Percentiles rank a stretch among this genome's conserved stretches.
phyloP scores from a whole-genome alignment of 2,797 vertebrate genomes.

The Tadarida brasiliensis region DNA sequence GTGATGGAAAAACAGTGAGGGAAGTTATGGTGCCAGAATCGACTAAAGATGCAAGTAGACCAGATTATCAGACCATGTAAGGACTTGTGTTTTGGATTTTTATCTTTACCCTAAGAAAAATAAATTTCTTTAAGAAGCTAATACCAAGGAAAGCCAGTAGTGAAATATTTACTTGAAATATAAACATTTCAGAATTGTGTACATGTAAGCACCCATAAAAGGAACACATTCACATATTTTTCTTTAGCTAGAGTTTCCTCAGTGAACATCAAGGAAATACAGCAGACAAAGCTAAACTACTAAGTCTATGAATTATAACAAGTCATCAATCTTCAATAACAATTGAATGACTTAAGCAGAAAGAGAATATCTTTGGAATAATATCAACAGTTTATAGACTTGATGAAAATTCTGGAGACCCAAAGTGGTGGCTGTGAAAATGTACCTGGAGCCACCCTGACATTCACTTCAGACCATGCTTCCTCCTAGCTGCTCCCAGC shows the following conservation, averaged over 20 bases:
- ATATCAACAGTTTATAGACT: background rate
- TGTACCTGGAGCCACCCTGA: background rate
- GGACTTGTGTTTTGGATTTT: background rate
- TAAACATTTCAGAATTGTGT: background rate
- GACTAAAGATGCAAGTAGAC: background rate
- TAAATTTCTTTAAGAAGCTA: background rate
- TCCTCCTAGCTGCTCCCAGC: background rate
- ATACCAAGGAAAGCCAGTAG: background rate
- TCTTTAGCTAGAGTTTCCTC: background rate
- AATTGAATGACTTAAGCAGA: background rate
- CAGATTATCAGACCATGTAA: background rate
- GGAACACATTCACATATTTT: background rate
- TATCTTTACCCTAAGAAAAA: background rate
- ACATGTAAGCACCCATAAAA: background rate
- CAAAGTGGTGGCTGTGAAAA: background rate
- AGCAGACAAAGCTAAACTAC: background rate
- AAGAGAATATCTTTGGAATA: background rate
- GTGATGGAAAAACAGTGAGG: background rate
- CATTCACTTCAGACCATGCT: background rate
- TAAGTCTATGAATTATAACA: background rate
- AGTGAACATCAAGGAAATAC: background rate
- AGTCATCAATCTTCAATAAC: background rate
- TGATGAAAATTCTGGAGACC: background rate
- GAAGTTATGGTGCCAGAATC: background rate
- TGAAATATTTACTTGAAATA: background rate